These are phyloP conservation scores for Fissipunctia ypsillon DNA, from an alignment of 2,888 invertebrate species.

Conservation along the genomic window DNA sequence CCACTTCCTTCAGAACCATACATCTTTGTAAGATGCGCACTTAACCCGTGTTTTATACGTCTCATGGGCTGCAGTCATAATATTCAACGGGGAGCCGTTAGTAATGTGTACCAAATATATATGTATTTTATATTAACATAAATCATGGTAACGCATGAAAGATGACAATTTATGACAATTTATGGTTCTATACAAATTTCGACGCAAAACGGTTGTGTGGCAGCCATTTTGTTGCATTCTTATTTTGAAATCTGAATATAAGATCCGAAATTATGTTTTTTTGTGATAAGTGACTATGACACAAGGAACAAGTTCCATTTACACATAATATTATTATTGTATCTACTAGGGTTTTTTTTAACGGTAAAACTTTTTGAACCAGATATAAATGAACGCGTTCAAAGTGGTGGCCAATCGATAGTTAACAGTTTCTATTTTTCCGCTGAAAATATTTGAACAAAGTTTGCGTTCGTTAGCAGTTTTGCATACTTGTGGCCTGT, in stretches of 20 bases:
- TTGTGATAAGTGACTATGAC: background rate
- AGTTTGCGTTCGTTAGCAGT: slow-evolving; percentile 21
- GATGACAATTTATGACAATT: slow-evolving; percentile 60
- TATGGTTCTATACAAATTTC: slow-evolving; percentile 61
- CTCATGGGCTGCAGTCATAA: slow-evolving; percentile 58
- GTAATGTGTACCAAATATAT: slow-evolving; percentile 66
- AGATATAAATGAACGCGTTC: background rate
- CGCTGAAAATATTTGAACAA: slow-evolving; percentile 25
- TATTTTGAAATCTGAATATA: slow-evolving; percentile 21
- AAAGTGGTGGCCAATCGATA: slow-evolving; percentile 6
- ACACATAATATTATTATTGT: too few species aligned
- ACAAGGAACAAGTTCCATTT: too few species aligned
- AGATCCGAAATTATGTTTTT: background rate
- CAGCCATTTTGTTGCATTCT: slow-evolving; percentile 31
- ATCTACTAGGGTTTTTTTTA: too few species aligned
- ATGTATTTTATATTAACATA: slow-evolving; percentile 67
- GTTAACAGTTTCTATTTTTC: background rate
- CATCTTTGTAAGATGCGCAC: slow-evolving; percentile 23
- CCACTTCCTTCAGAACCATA: slow-evolving; percentile 24
- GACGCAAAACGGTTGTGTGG: slow-evolving; percentile 25
- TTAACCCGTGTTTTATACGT: slow-evolving; percentile 52
- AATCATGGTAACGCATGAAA: slow-evolving; percentile 64
- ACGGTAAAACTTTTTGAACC: background rate
- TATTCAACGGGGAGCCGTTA: slow-evolving; percentile 49
- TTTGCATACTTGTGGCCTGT: slow-evolving; percentile 17